A percentile compares a stretch with the other conserved stretches of the same genome.
Conservation (phyloP, 2,888 invertebrate species). For the Troides helena region DNA sequence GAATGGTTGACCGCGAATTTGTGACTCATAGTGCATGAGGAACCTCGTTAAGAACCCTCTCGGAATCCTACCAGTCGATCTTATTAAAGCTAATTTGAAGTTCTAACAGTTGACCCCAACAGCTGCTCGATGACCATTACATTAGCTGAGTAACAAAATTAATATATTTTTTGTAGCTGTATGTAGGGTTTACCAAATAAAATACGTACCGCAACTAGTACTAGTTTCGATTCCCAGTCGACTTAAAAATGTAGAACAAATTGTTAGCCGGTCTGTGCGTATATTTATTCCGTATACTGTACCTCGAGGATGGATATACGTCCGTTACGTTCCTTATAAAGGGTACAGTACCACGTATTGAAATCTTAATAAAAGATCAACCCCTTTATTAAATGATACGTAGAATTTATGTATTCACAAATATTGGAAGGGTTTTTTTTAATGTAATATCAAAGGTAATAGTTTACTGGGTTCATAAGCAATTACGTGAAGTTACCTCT, state of each 20-base stretch:
- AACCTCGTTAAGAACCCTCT: conserved; percentile 20
- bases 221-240: not conserved
- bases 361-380: not conserved
- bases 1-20: not conserved
- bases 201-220: not conserved
- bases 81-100: conserved; percentile 40
- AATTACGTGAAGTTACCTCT: too few relatives aligned
- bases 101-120: conserved; percentile 37
- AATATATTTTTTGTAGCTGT: not conserved
- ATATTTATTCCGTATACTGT: not conserved
- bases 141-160: conserved; percentile 11
- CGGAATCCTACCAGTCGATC: conserved; percentile 35
- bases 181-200: not conserved
- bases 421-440: not conserved
- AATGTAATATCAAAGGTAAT: not conserved
- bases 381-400: not conserved
- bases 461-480: too few relatives aligned
- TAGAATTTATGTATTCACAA: not conserved
- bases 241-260: conserved; percentile 1
- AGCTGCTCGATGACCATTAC: conserved; percentile 31
- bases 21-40: conserved; percentile 23
- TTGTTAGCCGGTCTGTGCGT: not conserved
- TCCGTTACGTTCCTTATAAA: not conserved
- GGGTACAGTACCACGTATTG: not conserved
- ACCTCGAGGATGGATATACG: not conserved